These are phyloP conservation scores for Stenodema calcarata DNA, from an alignment of 2,888 invertebrate species.

Conservation along the genomic window DNA sequence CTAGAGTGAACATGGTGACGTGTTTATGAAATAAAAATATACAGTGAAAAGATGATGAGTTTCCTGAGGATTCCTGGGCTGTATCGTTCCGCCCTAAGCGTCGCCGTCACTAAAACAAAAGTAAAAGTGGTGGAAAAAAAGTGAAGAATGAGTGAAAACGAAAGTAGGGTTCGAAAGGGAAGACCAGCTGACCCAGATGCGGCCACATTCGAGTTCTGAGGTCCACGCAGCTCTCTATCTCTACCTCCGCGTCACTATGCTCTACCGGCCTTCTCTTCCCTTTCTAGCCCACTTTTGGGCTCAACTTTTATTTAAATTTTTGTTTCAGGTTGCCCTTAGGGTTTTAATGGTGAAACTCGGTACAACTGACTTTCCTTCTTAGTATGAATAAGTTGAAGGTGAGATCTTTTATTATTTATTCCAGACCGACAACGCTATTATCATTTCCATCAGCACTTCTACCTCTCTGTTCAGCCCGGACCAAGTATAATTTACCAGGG, in stretches of 20 bases:
- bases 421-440: too few relatives aligned
- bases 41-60: not conserved
- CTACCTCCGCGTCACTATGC: not conserved
- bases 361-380: too few relatives aligned
- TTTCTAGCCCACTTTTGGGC: not conserved
- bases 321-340: not conserved
- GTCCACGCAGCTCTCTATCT: not conserved
- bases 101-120: constrained; percentile 1
- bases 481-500: too few relatives aligned
- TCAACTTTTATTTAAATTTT: not conserved
- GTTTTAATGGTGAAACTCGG: too few relatives aligned
- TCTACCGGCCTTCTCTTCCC: not conserved
- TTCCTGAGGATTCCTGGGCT: constrained; percentile 8
- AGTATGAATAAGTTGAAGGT: too few relatives aligned
- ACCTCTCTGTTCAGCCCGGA: too few relatives aligned
- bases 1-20: too few relatives aligned
- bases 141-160: constrained; percentile 38
- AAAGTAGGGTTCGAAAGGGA: constrained; percentile 18
- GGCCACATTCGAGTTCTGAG: not conserved
- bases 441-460: too few relatives aligned
- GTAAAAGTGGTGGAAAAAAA: constrained; percentile 39
- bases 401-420: too few relatives aligned
- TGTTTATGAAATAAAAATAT: too few relatives aligned
- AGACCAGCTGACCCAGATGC: constrained; percentile 13
- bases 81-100: not conserved